Percentiles rank a stretch among this genome's conserved stretches.
These are phyloP conservation scores for Malthinus flaveolus DNA, from an alignment of 2,888 invertebrate species.

Conservation along the genomic window DNA sequence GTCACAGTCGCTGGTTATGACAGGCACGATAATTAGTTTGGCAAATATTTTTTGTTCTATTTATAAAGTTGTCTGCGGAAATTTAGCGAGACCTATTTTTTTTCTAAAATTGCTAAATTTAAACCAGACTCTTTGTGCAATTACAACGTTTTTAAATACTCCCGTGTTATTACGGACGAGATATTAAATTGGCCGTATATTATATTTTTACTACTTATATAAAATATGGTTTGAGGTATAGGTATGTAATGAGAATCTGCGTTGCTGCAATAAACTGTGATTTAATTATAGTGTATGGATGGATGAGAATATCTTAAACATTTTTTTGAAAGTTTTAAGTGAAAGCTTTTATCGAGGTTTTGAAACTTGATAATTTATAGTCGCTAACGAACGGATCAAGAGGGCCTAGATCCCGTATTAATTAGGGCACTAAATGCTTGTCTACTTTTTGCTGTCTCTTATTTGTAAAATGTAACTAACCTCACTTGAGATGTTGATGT, in stretches of 20 bases:
- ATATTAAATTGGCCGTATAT: conserved; percentile 6
- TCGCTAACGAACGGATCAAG: too few species aligned
- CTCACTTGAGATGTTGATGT: too few species aligned
- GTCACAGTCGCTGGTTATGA: conserved; percentile 32
- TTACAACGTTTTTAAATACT: conserved; percentile 10
- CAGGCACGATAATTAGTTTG: conserved; percentile 31
- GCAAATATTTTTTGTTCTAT: conserved; percentile 20
- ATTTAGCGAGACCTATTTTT: conserved; percentile 6
- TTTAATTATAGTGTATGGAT: conserved; percentile 1
- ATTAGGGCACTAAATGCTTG: too few species aligned
- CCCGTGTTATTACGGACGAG: not conserved
- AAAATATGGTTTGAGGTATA: not conserved
- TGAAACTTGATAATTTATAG: too few species aligned
- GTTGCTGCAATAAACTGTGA: not conserved
- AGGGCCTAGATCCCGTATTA: too few species aligned
- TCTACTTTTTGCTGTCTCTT: too few species aligned
- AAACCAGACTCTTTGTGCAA: conserved; percentile 2
- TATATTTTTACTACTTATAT: too few species aligned
- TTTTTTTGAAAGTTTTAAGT: too few species aligned
- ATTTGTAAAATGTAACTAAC: too few species aligned
- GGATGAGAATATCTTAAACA: too few species aligned
- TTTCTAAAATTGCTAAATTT: conserved; percentile 4
- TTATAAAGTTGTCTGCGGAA: conserved; percentile 4
- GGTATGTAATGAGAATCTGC: not conserved
- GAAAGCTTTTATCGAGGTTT: too few species aligned